Percentiles rank a stretch among this genome's conserved stretches.
Conservation (phyloP, 2,888 invertebrate genomes). For the Andricus quercusramuli region DNA sequence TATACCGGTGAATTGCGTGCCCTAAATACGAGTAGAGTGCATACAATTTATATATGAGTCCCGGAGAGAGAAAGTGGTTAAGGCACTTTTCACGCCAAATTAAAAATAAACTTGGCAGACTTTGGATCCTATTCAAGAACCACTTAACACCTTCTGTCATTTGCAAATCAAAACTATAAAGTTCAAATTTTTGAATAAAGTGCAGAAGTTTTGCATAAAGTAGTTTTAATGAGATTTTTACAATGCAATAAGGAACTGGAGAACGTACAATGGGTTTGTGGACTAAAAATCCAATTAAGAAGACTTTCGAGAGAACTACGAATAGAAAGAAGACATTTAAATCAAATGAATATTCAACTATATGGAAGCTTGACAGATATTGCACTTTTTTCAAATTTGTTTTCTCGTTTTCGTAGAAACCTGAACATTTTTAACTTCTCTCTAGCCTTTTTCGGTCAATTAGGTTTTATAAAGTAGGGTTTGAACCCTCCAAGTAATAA, state of each 20-base stretch:
- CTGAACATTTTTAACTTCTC: neutral
- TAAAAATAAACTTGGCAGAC: constrained; percentile 27
- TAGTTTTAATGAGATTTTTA: constrained; percentile 36
- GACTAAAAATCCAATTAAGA: neutral
- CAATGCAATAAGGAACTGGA: constrained; percentile 36
- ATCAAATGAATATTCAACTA: neutral
- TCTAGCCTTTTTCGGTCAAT: neutral
- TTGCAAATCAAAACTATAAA: neutral
- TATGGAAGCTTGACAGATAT: neutral
- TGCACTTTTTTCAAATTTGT: neutral
- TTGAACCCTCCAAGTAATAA: constrained; percentile 27
- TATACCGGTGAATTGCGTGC: constrained; percentile 5
- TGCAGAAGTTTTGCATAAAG: neutral
- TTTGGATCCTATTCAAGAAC: neutral
- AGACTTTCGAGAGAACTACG: neutral
- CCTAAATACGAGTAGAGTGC: constrained; percentile 12
- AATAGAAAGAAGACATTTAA: neutral
- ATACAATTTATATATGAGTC: constrained; percentile 37
- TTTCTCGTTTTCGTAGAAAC: neutral
- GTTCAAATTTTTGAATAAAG: neutral
- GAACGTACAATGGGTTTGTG: constrained; percentile 19
- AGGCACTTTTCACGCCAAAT: constrained; percentile 33
- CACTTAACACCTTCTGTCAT: neutral
- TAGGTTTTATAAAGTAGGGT: constrained; percentile 4
- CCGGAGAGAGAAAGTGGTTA: constrained; percentile 30